phyloP scores from a whole-genome alignment of 2,797 vertebrate species.

The Pelobates cultripes region DNA sequence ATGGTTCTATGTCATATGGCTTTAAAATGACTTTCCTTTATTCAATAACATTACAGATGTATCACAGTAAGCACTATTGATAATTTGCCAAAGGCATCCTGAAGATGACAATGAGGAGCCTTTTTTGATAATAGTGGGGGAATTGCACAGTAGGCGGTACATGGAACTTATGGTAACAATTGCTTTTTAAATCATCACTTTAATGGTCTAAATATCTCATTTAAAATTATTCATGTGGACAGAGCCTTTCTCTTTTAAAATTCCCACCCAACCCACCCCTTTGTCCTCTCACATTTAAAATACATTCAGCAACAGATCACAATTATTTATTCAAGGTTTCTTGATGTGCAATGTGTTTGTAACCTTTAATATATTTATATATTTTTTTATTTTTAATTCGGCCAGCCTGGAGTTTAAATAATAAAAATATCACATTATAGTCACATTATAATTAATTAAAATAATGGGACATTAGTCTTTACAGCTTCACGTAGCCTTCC shows the following conservation, averaged over 20 bases:
- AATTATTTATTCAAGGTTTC: slow-evolving; percentile 50
- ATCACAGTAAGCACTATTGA: neutral
- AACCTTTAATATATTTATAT: slow-evolving; percentile 49
- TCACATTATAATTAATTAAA: slow-evolving; percentile 73
- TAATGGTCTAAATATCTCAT: neutral
- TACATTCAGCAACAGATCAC: slow-evolving; percentile 53
- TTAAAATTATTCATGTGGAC: slow-evolving; percentile 41
- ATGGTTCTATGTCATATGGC: neutral
- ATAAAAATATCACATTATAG: slow-evolving; percentile 66
- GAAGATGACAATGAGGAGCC: neutral
- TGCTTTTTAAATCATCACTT: slow-evolving; percentile 22
- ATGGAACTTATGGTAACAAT: slow-evolving; percentile 5
- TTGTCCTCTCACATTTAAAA: slow-evolving; percentile 27
- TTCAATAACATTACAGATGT: neutral
- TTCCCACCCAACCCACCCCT: slow-evolving; percentile 38
- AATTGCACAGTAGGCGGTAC: neutral
- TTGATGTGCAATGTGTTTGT: slow-evolving; percentile 52
- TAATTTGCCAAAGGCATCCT: slow-evolving; percentile 9
- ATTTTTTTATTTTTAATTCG: slow-evolving; percentile 52
- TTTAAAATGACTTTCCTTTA: neutral
- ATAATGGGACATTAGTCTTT: slow-evolving; percentile 74
- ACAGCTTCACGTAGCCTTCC: slow-evolving; percentile 78
- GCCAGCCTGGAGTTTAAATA: slow-evolving; percentile 71
- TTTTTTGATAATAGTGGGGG: neutral
- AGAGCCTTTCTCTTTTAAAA: slow-evolving; percentile 22